Percentiles rank a stretch among this genome's conserved stretches.
Conservation (phyloP, 1,140 invertebrate species). For the Drosophila hydei region DNA sequence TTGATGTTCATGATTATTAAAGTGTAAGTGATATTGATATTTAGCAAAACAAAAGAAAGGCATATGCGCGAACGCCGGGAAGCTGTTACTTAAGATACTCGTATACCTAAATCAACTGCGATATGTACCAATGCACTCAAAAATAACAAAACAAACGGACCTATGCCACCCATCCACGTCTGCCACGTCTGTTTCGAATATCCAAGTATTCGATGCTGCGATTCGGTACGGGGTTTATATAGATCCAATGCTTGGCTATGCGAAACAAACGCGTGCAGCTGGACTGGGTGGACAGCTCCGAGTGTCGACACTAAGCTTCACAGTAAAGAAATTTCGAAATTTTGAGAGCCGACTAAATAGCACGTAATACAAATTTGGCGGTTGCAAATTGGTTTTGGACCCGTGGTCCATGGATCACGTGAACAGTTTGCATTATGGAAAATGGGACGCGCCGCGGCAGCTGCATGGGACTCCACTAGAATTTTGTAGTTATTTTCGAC, state of each 20-base stretch:
- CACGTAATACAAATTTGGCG: constrained; percentile 18
- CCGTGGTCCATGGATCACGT: constrained; percentile 19
- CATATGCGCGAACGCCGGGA: constrained; percentile 49
- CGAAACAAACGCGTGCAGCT: constrained; percentile 1
- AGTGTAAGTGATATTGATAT: constrained; percentile 28
- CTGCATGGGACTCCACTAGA: constrained; percentile 9
- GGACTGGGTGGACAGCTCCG: background rate
- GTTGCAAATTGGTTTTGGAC: constrained; percentile 9
- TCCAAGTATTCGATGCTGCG: constrained; percentile 10
- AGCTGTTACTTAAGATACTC: constrained; percentile 38
- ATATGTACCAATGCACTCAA: constrained; percentile 15
- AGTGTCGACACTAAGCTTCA: constrained; percentile 3
- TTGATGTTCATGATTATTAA: constrained; percentile 28
- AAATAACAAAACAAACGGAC: constrained; percentile 7
- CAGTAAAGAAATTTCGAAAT: constrained; percentile 26
- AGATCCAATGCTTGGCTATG: background rate
- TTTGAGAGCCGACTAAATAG: background rate
- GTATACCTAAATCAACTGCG: constrained; percentile 34
- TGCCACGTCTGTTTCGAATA: constrained; percentile 25
- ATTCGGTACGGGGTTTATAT: no score
- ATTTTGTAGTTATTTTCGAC: constrained; percentile 18
- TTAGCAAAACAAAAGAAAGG: constrained; percentile 61
- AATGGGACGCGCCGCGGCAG: background rate
- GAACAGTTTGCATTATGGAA: constrained; percentile 23
- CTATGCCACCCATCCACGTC: constrained; percentile 20